Base-by-base conservation (phyloP, 2,888 invertebrate species). In the Tiliacea aurago region DNA sequence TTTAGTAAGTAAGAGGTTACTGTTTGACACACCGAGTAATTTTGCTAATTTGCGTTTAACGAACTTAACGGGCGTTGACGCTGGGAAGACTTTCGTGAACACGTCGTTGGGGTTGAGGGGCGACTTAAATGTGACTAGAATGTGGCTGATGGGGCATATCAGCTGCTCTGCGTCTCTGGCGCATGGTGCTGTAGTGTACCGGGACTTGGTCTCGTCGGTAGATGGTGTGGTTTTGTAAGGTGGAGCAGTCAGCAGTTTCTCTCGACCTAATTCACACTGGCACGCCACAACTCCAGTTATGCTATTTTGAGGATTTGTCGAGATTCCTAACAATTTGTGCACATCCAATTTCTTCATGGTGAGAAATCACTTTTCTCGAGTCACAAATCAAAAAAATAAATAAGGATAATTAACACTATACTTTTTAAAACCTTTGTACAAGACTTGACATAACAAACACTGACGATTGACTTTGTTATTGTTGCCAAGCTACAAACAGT, bases 181-280 rank as follows among this genome's bases (percentile, higher is more conserved):
- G 73, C 93, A 93, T 3, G 95, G 95, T 4, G 96, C 96, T 7
- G 95, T 95, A 43, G 88, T 90, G 79, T 91, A 90, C 55, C 95
- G 90, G 3, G 92, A 90, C 73, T 90, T 91, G 43, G 79, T 81
- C 43, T 93, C 94, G 51, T 93, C 93, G 2, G 86, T 90, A 33
- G 84, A 79, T 2, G 90, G 80, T 13, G 88, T 68, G 9, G 89
- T 90, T 78, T 91, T 93, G 84, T 94, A 93, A 51, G 95, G 93
- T 59, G 96, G 96, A 49, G 96, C 96, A 41, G 95, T 95, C 2
- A 95, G 90, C 73, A 96, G 80, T 84, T 95, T 96, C 78, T 96
- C 95, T 76, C 95, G 94, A 75, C 96, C 96, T 80, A 96, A 80
- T 83, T 95, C 95, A 77, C 96, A 96, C 80, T 96, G 96, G 81